Percentiles rank a stretch among this genome's conserved stretches.
phyloP scores from a whole-genome alignment of 2,888 invertebrate genomes.

The Tolmerus cingulatus region DNA sequence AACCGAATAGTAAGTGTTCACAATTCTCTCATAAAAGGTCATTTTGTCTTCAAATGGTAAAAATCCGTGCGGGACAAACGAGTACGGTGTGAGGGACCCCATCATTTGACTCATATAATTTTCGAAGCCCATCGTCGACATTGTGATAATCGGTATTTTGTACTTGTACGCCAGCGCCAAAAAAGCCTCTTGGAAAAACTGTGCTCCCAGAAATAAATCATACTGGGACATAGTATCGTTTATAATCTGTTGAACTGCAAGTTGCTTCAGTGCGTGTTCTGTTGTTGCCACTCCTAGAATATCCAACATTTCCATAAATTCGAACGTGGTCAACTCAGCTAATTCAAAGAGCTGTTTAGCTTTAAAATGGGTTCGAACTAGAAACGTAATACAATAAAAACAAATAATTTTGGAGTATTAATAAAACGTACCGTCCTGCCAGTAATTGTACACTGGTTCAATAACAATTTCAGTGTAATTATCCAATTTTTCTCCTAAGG shows the following conservation, averaged over 20 bases:
- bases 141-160: constrained; percentile 61
- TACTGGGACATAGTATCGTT: constrained; percentile 58
- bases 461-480: constrained; percentile 61
- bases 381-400: not conserved
- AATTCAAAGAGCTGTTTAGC: constrained; percentile 57
- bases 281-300: constrained; percentile 57
- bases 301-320: constrained; percentile 57
- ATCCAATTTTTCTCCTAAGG: constrained; percentile 53
- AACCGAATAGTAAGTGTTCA: constrained; percentile 63
- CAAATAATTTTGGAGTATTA: not conserved
- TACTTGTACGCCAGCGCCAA: constrained; percentile 61
- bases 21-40: constrained; percentile 66
- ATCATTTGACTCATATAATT: constrained; percentile 64
- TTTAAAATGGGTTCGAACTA: constrained; percentile 56
- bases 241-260: constrained; percentile 58
- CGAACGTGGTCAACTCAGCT: constrained; percentile 53
- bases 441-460: constrained; percentile 59
- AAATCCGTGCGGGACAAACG: constrained; percentile 65
- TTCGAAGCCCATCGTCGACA: constrained; percentile 62
- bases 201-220: constrained; percentile 63
- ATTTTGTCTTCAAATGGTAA: constrained; percentile 64
- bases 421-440: constrained; percentile 54
- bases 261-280: constrained; percentile 58
- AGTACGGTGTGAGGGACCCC: constrained; percentile 64
- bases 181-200: constrained; percentile 64